Base-by-base conservation (phyloP, 37 sponge, comb jelly and placozoan species). In the Beroe ovata region DNA sequence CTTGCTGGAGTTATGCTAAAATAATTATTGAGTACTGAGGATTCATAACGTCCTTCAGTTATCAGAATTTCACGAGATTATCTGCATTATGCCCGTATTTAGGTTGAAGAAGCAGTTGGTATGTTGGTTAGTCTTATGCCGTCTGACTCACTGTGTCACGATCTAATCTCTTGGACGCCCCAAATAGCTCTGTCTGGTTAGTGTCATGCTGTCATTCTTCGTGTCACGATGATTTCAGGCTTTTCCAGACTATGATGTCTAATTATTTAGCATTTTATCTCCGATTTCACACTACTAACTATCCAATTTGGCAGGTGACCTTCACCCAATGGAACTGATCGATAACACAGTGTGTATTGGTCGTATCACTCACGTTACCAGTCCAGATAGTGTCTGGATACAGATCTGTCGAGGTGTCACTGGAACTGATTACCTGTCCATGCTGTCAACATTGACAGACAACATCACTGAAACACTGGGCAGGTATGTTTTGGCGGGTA, bases 381-480 rank as follows among this genome's bases (percentile, higher is more conserved):
- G 38, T 2, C 71, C 71, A 1, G 71, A 71, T 20, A 20, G 38
- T 36, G 36, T 71, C 20, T 71, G 71, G 71, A 29, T 71, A 20
- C 71, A 71, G 29, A 35, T 71, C 32, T 71, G 71, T 30, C 34
- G 36, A 4, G 38, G 71, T 33, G 38, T 35, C 21, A 71, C 71
- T 8, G 71, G 71, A 6, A 36, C 36, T 35, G 38, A 35, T 20
- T 71, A 71, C 38, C 38, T 71, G 4, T 18, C 36, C 16, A 21
- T 28, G 29, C 38, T 71, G 8, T 35, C 38, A 6, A 71, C 38
- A 20, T 38, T 71, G 3, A 71, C 71, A 28, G 71, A 71, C 71
- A 71, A 71, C 20, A 71, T 71, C 20, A 36, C 71, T 8, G 71
- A 71, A 8, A 71, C 71, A 6, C 71, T 71, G 8, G 71, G 71